Evolutionary conservation across 2,113 vertebrate species (phyloP), one percentile per base, ranked within the genome.

Genomic region (Heloderma charlesbogerti): DNA sequence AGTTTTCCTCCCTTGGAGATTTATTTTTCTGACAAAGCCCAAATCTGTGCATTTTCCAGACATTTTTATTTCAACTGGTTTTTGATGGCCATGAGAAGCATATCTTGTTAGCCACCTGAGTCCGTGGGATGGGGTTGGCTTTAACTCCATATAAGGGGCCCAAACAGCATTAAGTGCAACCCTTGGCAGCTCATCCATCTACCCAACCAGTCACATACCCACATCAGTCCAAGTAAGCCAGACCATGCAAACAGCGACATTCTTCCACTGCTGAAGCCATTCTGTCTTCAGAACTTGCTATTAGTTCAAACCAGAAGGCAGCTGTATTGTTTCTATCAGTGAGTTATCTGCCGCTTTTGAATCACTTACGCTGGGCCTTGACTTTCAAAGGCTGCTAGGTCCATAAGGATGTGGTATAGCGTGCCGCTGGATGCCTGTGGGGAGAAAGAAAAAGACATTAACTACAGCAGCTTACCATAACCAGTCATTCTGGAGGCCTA

Each of bases 341-440:
- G 18, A 25, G 45, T 2, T 10, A 6, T 1, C 3, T 18, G 0
- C 3, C 54, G 29, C 8, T 87, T 78, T 20, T 0, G 2, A 60
- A 88, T 27, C 1, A 29, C 92, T 90, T 89, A 97, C 82, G 78
- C 85, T 0, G 0, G 34, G 1, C 93, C 93, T 43, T 92, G 43
- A 0, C 69, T 88, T 84, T 94, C 57, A 10, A 88, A 92, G 86
- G 88, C 60, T 40, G 95, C 80, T 1, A 97, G 92, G 77, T 97
- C 96, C 86, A n/a, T 87, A 83, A 97, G 96, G 86, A 97, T 83
- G 0, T 66, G 85, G 37, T 95, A 93, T 9, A 97, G 85, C 0
- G 91, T 96, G 20, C 94, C 94, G 0, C 31, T 95, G 93, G 96
- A 97, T 2, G 96, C 94, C 95, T 97, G 85, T 63, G 51, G n/a